Evolutionary conservation across 2,113 vertebrate species (phyloP).

Genomic region (Bambusicola thoracicus): DNA sequence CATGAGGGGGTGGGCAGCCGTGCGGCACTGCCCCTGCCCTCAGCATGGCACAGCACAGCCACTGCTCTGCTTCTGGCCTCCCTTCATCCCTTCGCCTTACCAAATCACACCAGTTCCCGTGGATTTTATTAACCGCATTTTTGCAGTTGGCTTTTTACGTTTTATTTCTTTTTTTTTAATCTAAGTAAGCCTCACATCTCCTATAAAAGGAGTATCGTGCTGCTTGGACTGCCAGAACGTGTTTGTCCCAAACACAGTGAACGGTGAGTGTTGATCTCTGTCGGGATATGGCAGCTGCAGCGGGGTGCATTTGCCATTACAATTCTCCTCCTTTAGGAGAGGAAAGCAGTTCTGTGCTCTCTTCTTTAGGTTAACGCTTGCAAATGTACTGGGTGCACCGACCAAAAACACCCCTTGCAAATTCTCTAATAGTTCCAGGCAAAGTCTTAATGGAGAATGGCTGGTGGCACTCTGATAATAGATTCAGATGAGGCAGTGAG

Average conservation of each 20-base stretch:
- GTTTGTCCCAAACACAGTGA: background rate
- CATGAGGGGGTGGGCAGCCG: no score
- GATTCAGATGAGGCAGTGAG: constrained; percentile 35
- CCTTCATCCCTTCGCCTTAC: background rate
- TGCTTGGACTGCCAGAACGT: background rate
- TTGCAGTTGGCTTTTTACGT: background rate
- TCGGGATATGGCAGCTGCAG: background rate
- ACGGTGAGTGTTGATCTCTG: background rate
- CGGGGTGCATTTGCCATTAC: background rate
- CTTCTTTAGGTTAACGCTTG: background rate
- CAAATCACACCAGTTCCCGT: background rate
- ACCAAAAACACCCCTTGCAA: background rate
- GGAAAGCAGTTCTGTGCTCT: background rate
- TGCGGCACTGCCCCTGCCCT: no score
- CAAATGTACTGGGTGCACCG: background rate
- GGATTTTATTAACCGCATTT: background rate
- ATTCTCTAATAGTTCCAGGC: background rate
- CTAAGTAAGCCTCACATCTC: background rate
- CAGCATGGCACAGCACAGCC: background rate
- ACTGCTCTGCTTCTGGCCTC: background rate
- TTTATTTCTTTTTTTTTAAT: background rate
- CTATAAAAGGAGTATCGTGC: background rate
- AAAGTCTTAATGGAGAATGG: background rate
- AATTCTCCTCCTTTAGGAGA: background rate
- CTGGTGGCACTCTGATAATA: background rate